phyloP scores from a whole-genome alignment of 2,888 invertebrate genomes.

The Andrena trimmerana region DNA sequence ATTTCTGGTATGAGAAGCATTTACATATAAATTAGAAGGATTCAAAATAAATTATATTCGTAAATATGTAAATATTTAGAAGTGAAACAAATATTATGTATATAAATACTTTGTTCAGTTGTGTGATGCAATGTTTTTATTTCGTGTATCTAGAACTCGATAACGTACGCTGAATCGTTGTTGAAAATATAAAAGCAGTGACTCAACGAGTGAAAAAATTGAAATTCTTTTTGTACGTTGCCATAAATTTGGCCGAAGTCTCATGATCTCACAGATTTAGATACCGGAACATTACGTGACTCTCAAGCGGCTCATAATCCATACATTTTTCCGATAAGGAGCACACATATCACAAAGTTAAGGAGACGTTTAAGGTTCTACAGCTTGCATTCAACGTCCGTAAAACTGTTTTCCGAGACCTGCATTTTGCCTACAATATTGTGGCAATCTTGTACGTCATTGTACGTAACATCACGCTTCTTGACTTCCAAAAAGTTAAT shows the following conservation, averaged over 20 bases:
- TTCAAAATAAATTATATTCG: no score
- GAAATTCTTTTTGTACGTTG: slow-evolving; percentile 37
- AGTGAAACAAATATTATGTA: background rate
- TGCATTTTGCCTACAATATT: background rate
- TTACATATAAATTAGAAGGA: no score
- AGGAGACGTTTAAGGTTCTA: slow-evolving; percentile 38
- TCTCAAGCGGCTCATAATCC: slow-evolving; percentile 47
- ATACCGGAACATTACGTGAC: slow-evolving; percentile 52
- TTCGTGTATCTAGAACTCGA: background rate
- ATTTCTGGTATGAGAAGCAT: no score
- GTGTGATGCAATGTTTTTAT: background rate
- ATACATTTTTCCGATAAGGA: slow-evolving; percentile 55
- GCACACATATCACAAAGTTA: slow-evolving; percentile 36
- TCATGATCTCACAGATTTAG: slow-evolving; percentile 48
- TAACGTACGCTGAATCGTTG: background rate
- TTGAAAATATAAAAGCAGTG: background rate
- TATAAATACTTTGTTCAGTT: background rate
- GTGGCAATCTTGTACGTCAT: background rate
- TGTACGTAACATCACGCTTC: background rate
- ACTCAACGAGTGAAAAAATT: slow-evolving; percentile 30
- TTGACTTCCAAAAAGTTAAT: background rate
- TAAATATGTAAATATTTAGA: background rate
- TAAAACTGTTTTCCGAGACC: slow-evolving; percentile 22
- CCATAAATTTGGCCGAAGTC: slow-evolving; percentile 38
- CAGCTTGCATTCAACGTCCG: slow-evolving; percentile 24